phyloP scores from a whole-genome alignment of 2,888 invertebrate genomes.

The Sabatieria punctata region DNA sequence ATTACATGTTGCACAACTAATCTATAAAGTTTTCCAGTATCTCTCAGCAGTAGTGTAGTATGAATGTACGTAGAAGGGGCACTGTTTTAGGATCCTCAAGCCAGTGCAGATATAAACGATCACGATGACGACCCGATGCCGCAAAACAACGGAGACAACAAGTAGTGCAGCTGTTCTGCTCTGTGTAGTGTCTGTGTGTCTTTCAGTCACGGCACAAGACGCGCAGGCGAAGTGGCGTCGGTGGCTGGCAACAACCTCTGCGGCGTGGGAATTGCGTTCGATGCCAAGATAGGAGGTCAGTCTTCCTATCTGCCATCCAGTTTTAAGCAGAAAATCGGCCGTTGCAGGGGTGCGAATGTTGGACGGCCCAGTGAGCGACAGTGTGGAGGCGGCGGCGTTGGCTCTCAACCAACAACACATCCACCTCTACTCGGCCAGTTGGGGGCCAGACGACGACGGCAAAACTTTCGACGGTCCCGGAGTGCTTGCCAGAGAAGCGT shows the following conservation, averaged over 20 bases:
- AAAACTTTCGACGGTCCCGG: constrained; percentile 93
- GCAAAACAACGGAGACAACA: constrained; percentile 93
- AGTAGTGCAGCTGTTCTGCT: too few relatives aligned
- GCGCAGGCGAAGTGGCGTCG: constrained; percentile 95
- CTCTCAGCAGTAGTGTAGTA: too few relatives aligned
- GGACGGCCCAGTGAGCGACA: constrained; percentile 90
- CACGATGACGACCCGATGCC: constrained; percentile 96
- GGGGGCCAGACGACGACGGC: constrained; percentile 94
- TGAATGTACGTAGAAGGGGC: too few relatives aligned
- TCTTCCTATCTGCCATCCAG: too few relatives aligned
- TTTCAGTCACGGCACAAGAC: constrained; percentile 70
- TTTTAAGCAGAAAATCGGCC: too few relatives aligned
- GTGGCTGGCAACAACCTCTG: constrained; percentile 89
- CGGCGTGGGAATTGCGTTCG: constrained; percentile 93
- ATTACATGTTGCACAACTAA: too few relatives aligned
- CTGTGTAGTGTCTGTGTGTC: too few relatives aligned
- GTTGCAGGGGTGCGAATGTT: constrained; percentile 83
- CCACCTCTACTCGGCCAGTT: constrained; percentile 87
- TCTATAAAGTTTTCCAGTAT: too few relatives aligned
- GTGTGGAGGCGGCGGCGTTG: constrained; percentile 79
- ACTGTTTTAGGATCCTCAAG: constrained; percentile 80
- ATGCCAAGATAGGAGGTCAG: constrained; percentile 81
- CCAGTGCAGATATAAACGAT: constrained; percentile 90
- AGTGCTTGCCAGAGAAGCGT: constrained; percentile 70
- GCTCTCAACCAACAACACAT: constrained; percentile 84